Evolutionary conservation across 2,113 vertebrate species (phyloP), one percentile per base, ranked within the genome.

Genomic region (Ranitomeya imitator): DNA sequence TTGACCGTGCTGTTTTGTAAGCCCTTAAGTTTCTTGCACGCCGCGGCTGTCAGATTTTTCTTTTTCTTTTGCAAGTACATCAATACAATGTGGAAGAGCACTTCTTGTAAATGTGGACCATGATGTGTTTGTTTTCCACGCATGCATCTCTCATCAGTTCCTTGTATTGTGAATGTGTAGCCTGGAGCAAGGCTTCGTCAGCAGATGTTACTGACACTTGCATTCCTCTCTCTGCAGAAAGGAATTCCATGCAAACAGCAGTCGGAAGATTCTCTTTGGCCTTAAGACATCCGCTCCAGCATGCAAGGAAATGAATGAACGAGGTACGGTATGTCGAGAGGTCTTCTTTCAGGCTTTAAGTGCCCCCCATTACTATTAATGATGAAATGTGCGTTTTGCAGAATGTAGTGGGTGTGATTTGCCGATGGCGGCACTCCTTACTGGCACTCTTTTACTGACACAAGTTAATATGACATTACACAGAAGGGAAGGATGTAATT

Each of bases 221-320:
- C 81, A 84, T 88, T 88, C 87, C 67, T 88, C 87, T 86, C 15
- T 79, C 61, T 84, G 59, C 87, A 88, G 87, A 84, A 83, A 88
- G 55, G 55, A 76, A 71, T 77, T 78, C 57, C 37, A 51, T 71
- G 18, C 80, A 76, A 78, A 54, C 57, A 60, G 69, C 67, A 54
- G 79, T 81, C 23, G 77, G 26, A 76, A 63, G 80, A 65, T 88
- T 23, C 51, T 65, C 51, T 73, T 55, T 52, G 60, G n/a, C 71
- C 73, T 21, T 45, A 65, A 78, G 31, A 73, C 18, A 19, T 15
- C 79, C 52, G 57, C 87, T 67, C 8, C 21, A 51, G 71, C 81
- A 78, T 84, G 79, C 80, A 88, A 78, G 73, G 73, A 84, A 88
- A 78, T 84, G 73, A 86, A 86, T 86, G 60, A 78, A 67, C 71